Evolutionary conservation across 2,888 invertebrate species (phyloP), one percentile per base, ranked within the genome.

Genomic region (Himalopsyche japonica): DNA sequence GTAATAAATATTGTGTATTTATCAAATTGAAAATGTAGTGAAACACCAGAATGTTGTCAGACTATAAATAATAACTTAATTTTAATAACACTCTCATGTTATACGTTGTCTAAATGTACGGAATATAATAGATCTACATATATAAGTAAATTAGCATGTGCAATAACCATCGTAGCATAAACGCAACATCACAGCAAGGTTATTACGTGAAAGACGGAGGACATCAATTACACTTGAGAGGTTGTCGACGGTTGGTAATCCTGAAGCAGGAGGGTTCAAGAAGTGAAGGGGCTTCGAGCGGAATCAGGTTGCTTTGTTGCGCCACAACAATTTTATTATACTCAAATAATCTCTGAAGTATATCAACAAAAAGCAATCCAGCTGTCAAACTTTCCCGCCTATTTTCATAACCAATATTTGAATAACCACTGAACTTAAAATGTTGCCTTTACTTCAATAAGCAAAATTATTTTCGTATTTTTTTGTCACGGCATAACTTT

Each of bases 151-250:
- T 43, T 37, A 43, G 4, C 43, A 43, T 43, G 43, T 43, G 43
- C 12, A 43, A 15, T 43, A 43, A 43, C 43, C 43, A 15, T 6
- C 15, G 43, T 43, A 43, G 43, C 43, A 43, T 43, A 43, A 43
- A 6, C 43, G 12, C 64, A 70, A 30, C 70, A 27, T 57, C 70
- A 70, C 27, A 24, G 70, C 15, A 30, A 3, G 12, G 27, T 70
- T 70, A 70, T 70, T 70, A 47, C 81, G 37, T 81, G 20, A 37
- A 20, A 37, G 34, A 34, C 81, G 81, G n/a, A 27, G 81, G 70
- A 81, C 81, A 81, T 81, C 81, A 81, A 81, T 81, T 81, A 81
- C 81, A 81, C 81, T 81, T 81, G 81, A 81, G 70, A 34, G 34
- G 34, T 32, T 24, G 30, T 64, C 34, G 70, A 34, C 20, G 27